Base-by-base conservation (phyloP, 2,113 vertebrate species). In the Cyprinodon variegatus region DNA sequence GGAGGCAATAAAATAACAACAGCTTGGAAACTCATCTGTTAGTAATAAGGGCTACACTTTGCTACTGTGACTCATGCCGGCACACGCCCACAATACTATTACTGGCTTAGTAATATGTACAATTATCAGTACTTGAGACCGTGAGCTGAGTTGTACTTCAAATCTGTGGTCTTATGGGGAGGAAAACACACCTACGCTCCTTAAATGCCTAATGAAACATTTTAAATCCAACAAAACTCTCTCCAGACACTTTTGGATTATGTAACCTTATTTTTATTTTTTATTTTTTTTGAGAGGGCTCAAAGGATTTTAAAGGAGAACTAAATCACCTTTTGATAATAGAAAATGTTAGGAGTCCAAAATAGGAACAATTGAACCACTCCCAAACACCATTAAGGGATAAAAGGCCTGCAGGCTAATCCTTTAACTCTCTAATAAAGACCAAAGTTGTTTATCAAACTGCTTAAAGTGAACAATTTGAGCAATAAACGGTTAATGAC, bases 11-110 rank as follows among this genome's bases (percentile, higher is more conserved):
- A 65, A 39, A 62, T 75, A 66, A 72, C 79, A 40, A 83, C 61
- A 40, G 79, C 83, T 83, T 88, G 92, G 92, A 94, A 94, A 93
- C 77, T 88, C 92, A 94, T 94, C 93, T 94, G 92, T 90, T 90
- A 91, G 90, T 89, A 93, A 94, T 94, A 93, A 92, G 81, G 65
- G 17, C 81, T 90, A 77, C 76, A 66, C 82, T 76, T 62, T 15
- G 81, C 90, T 90, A 89, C 80, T 73, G 84, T 93, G 92, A 95
- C 85, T 93, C 92, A 93, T 86, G 74, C 70, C 67, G 68, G 80
- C n/a, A 62, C 39, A 86, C 82, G 29, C 78, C 83, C 83, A 76
- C 76, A 70, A 7, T 63, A 79, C 88, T 85, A 87, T 91, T 91
- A 91, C 77, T 68, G 85, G 83, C 83, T 79, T 78, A 88, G 88